Percentiles rank a stretch among this genome's conserved stretches.
These are phyloP conservation scores for Brachylomia viminalis DNA, from an alignment of 2,888 invertebrate genomes.

Conservation along the genomic window DNA sequence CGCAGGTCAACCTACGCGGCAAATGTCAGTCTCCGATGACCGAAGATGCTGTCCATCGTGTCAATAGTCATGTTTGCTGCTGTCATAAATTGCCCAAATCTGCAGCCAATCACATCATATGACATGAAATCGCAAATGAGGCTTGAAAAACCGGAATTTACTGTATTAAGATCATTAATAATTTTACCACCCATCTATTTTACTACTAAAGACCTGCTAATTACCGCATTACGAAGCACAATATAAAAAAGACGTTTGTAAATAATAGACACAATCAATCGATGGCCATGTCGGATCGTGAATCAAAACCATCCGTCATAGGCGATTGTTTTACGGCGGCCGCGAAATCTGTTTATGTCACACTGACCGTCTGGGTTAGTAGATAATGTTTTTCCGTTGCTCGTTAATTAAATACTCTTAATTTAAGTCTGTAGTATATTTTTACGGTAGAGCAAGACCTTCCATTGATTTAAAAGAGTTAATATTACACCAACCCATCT, in stretches of 20 bases:
- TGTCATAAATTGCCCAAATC: too few relatives aligned
- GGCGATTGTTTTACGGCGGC: conserved; percentile 64
- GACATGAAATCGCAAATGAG: too few relatives aligned
- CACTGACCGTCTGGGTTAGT: conserved; percentile 27
- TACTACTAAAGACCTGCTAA: conserved; percentile 2
- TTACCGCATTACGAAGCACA: conserved; percentile 13
- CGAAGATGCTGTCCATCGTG: too few relatives aligned
- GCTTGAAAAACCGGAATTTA: too few relatives aligned
- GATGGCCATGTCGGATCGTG: conserved; percentile 67
- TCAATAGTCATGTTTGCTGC: too few relatives aligned
- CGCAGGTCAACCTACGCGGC: too few relatives aligned
- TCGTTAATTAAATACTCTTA: too few relatives aligned
- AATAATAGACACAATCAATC: conserved; percentile 45
- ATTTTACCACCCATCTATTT: not conserved
- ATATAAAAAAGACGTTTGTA: conserved; percentile 46
- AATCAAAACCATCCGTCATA: conserved; percentile 69
- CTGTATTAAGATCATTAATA: not conserved
- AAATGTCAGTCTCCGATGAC: too few relatives aligned
- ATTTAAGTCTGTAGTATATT: not conserved
- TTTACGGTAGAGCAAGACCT: too few relatives aligned
- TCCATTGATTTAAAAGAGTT: not conserved
- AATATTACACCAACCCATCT: too few relatives aligned
- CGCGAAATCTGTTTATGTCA: conserved; percentile 66
- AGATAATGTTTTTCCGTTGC: not conserved
- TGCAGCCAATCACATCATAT: too few relatives aligned